Percentiles rank a stretch among this genome's conserved stretches.
These are phyloP conservation scores for Trachelus stipa DNA, from an alignment of 2,888 invertebrate species.

Conservation along the genomic window DNA sequence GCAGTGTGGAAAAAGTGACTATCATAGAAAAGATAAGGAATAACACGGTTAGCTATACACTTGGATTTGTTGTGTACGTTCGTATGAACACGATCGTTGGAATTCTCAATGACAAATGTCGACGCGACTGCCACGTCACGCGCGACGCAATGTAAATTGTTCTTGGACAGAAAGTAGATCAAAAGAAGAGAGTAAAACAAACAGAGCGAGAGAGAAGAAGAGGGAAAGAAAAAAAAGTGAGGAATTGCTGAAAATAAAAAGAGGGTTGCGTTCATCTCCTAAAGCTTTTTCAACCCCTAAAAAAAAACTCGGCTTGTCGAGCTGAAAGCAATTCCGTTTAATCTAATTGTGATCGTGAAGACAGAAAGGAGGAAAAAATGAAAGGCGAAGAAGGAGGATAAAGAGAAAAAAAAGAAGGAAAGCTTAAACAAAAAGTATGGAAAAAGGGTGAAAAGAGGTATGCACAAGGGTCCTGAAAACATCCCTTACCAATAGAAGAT, in stretches of 20 bases:
- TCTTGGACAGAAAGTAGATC: conserved; percentile 14
- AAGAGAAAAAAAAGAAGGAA: not conserved
- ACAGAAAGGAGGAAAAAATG: conserved; percentile 13
- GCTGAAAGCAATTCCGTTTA: conserved; percentile 14
- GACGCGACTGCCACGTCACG: not conserved
- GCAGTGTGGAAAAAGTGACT: too few relatives aligned
- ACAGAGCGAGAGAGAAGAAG: not conserved
- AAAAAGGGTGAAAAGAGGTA: not conserved
- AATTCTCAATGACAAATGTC: not conserved
- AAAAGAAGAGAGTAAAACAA: not conserved
- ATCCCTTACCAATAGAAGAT: not conserved
- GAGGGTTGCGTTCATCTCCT: not conserved
- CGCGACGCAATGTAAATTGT: not conserved
- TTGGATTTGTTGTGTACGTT: too few relatives aligned
- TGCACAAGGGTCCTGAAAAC: not conserved
- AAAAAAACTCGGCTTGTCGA: not conserved
- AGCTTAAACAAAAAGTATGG: not conserved
- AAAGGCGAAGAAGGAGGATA: not conserved
- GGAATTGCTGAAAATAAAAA: conserved; percentile 4
- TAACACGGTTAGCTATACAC: too few relatives aligned
- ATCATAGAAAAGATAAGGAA: too few relatives aligned
- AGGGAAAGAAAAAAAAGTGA: not conserved
- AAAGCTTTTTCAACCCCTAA: conserved; percentile 1
- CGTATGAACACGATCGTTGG: not conserved
- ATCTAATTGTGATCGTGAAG: conserved; percentile 32